phyloP scores from a whole-genome alignment of 2,113 vertebrate species.

The Sardina pilchardus region DNA sequence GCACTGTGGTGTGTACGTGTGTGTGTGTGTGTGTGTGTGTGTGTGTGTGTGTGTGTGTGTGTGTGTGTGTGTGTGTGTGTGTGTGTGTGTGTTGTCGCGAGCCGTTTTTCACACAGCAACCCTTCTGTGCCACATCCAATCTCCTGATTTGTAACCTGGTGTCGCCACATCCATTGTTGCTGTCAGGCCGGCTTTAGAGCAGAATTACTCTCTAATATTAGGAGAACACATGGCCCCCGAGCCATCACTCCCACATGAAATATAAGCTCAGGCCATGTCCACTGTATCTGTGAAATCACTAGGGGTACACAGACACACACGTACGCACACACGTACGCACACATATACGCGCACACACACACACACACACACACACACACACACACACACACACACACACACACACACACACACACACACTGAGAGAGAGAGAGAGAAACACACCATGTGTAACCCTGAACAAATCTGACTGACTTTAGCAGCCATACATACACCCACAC shows the following conservation, averaged over 20 bases:
- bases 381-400: conserved; percentile 24
- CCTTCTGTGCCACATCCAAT: conserved; percentile 53
- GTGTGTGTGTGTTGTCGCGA: neutral
- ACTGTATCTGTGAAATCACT: conserved; percentile 27
- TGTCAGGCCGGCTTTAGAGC: conserved; percentile 63
- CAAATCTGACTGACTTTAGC: neutral
- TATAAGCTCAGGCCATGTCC: conserved; percentile 25
- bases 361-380: conserved; percentile 17
- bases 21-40: conserved; percentile 5
- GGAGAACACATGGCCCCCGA: conserved; percentile 55
- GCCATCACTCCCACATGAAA: conserved; percentile 44
- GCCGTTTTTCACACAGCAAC: conserved; percentile 60
- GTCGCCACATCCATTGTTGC: conserved; percentile 59
- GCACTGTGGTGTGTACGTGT: neutral
- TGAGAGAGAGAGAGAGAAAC: too few relatives aligned
- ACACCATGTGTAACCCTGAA: conserved; percentile 5
- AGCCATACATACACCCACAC: neutral
- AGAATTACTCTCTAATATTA: conserved; percentile 64
- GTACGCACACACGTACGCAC: neutral
- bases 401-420: too few relatives aligned
- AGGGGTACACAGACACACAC: neutral
- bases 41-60: neutral
- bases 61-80: conserved; percentile 5
- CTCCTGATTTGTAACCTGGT: conserved; percentile 66
- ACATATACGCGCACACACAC: neutral